Evolutionary conservation across 2,888 invertebrate species (phyloP).

Genomic region (Hypselothyrea guttata): DNA sequence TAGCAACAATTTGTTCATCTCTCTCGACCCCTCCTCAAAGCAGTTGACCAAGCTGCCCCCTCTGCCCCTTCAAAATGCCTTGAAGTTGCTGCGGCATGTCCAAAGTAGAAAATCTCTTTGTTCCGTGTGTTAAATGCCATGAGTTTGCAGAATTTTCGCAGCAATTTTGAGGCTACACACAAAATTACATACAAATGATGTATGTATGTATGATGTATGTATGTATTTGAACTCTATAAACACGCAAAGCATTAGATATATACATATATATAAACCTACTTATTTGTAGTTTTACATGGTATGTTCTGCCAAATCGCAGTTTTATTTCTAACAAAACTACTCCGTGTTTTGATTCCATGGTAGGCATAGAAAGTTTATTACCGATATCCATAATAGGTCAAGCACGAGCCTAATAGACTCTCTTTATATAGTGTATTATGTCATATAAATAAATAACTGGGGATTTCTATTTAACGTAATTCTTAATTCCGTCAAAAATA

Average conservation of each 20-base stretch:
- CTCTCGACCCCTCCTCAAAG: conserved; percentile 37
- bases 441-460: too few relatives aligned
- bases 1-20: conserved; percentile 53
- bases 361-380: too few relatives aligned
- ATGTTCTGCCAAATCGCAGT: too few relatives aligned
- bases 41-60: conserved; percentile 1
- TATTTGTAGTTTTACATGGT: background rate
- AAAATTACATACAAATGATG: background rate
- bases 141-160: conserved; percentile 62
- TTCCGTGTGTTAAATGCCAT: conserved; percentile 61
- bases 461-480: too few relatives aligned
- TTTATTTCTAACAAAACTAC: too few relatives aligned
- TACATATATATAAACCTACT: background rate
- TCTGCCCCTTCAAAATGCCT: conserved; percentile 10
- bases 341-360: too few relatives aligned
- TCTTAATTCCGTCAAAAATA: too few relatives aligned
- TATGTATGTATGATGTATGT: background rate
- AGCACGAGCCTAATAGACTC: too few relatives aligned
- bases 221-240: background rate
- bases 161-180: conserved; percentile 30
- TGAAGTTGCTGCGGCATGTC: conserved; percentile 31
- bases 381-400: too few relatives aligned
- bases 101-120: conserved; percentile 66
- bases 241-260: background rate
- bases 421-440: too few relatives aligned